Base-by-base conservation (phyloP, 2,113 vertebrate species). In the Isurus oxyrinchus region DNA sequence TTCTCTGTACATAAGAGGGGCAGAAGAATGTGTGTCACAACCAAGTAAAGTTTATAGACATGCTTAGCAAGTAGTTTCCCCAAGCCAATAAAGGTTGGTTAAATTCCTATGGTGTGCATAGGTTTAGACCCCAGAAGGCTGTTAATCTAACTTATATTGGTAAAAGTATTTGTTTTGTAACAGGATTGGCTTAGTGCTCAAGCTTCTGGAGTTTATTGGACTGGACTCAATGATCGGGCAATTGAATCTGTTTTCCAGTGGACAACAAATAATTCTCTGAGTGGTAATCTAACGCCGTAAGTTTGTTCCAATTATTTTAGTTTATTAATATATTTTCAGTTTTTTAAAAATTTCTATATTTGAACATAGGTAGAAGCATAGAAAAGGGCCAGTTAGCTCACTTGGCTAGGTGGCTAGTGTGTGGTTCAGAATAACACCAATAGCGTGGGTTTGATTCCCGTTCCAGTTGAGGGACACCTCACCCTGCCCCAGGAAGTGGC, bases 191-290 rank as follows among this genome's bases (percentile, higher is more conserved):
- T 95, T 67, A 53, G 21, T 14, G 5, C 40, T 69, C n/a, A 27
- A 27, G 21, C 31, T 25, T 3, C 61, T 53, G 94, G 63, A 49
- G 13, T 67, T 6, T 72, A 69, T 72, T 95, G 94, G 94, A 95
- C 94, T 95, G 94, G 94, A 95, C 94, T 95, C 94, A 95, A 95
- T 72, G 94, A 95, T 95, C 94, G 66, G n/a, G 25, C 7, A 49
- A 27, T 2, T 49, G 94, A 95, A 95, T 53, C 94, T 69, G 66
- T 53, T 95, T 95, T 95, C 61, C 66, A 53, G 3, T 95, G 94
- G 94, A 95, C 94, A 53, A 95, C 66, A 2, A 72, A 95, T 53
- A 4, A 27, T 27, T 8, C 63, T 72, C 27, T 95, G 94, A 27
- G 3, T 44, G 63, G 44, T 53, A 25, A 0, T 44, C 40, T 95